Percentiles rank a stretch among this genome's conserved stretches.
Conservation (phyloP, 2,888 invertebrate species). For the Alloscopus bannaensis region DNA sequence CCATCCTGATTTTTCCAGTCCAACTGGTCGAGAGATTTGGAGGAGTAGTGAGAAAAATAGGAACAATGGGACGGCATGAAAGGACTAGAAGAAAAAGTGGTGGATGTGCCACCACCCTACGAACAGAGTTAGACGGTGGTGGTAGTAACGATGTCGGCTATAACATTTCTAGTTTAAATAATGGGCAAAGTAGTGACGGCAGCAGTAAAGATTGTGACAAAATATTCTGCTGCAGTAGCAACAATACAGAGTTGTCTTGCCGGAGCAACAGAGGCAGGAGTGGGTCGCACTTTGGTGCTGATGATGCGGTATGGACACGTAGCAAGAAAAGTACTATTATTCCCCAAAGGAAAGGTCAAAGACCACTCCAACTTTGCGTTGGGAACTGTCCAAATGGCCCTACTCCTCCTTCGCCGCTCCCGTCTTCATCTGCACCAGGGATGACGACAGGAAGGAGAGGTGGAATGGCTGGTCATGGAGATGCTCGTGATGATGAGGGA, state of each 20-base stretch:
- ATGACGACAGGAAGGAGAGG: conserved; percentile 20
- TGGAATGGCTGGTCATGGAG: conserved; percentile 14
- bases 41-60: conserved; percentile 5
- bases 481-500: conserved; percentile 35
- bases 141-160: conserved; percentile 20
- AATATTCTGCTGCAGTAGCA: conserved; percentile 52
- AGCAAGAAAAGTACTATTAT: conserved; percentile 62
- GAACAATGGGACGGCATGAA: conserved; percentile 43
- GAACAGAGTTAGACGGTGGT: conserved; percentile 26
- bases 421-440: conserved; percentile 25
- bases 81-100: conserved; percentile 41
- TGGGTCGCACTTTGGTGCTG: conserved; percentile 19
- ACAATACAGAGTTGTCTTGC: neutral
- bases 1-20: too few species aligned
- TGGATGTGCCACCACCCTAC: conserved; percentile 7
- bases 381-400: conserved; percentile 64
- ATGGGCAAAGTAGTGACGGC: conserved; percentile 51
- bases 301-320: conserved; percentile 57
- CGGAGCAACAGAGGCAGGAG: neutral
- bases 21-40: too few species aligned
- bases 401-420: conserved; percentile 49
- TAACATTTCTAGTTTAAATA: conserved; percentile 51
- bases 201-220: conserved; percentile 35
- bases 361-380: conserved; percentile 64
- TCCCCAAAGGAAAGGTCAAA: conserved; percentile 65